Evolutionary conservation across 2,888 invertebrate genomes (phyloP), one percentile per base, ranked within the genome.

Genomic region (Ceraclea dissimilis): DNA sequence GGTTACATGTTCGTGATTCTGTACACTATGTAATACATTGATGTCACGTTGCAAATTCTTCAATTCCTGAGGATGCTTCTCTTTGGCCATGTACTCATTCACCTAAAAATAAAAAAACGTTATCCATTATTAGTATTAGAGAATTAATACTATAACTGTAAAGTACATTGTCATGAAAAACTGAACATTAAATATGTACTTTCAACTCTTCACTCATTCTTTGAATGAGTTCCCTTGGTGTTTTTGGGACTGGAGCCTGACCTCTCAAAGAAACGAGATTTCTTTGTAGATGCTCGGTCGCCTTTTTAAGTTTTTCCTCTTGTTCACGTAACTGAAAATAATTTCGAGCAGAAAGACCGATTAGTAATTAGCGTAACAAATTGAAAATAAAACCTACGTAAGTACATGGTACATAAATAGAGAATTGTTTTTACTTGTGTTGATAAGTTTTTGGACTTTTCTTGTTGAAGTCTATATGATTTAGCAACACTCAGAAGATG

Each of bases 51-150:
- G 81, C 52, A 83, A 73, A 11, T 73, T 70, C 1, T 75, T 70
- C 47, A 85, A 75, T 69, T 93, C 93, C 64, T 84, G 82, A 0
- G 90, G 90, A 52, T 93, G 69, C 67, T 91, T 89, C 66, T 90
- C 90, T 61, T 85, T 85, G 1, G 84, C 84, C 59, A 93, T 77
- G 70, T 88, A 90, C 58, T 76, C 79, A 67, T 88, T 86, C 39
- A 88, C 80, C 71, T 77, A 56, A 47, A 51, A 49, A 51, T 51
- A n/a, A n/a, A 46, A 31, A 31, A 31, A 11, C 11, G 6, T 19
- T 20, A 47, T n/a, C 4, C 8, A 8, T 18, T 26, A 46, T 46
- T 52, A 39, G 2, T 21, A 20, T 44, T 39, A 2, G 11, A 34
- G 2, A 39, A 19, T 1, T 4, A 51, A 44, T 52, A n/a, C 13